Evolutionary conservation across 2,888 invertebrate genomes (phyloP), one percentile per base, ranked within the genome.

Genomic region (Xanthorhoe spadicearia): DNA sequence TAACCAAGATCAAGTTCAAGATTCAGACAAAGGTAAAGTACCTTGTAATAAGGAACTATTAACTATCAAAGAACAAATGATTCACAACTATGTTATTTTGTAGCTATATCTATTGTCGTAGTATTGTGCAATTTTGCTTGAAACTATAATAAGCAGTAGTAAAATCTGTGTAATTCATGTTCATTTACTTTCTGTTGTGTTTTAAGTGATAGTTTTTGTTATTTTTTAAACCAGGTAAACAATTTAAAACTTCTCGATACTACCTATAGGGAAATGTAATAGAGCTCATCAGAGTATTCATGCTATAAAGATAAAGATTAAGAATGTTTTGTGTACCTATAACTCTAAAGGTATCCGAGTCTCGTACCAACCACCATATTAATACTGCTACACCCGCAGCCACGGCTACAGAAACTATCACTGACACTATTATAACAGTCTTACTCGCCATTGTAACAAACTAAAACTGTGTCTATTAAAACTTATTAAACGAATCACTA

Each of bases 291-390:
- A 32, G 32, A 32, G 3, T 23, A 23, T 43, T 43, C 38, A 43
- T 43, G 13, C 38, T 43, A 35, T 9, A 3, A 38, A 13, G 13
- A 13, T 9, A 38, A 43, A 43, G 38, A 43, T 43, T 2, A 5
- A 43, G 13, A 13, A 43, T 43, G 13, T 43, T 4, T 32, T 32
- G 7, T 32, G 32, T 32, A 32, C 68, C 66, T 56, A 70, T 69
- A 13, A 64, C 48, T 0, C 59, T 72, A 60, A 67, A 64, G 9
- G 53, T 58, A 0, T 55, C 64, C 13, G 58, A 60, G n/a, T 73
- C 62, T 48, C 49, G 49, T 4, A 86, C 76, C 52, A 85, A 61
- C 84, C 84, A 86, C 86, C 85, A 86, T 63, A 82, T 84, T 0
- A 87, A 64, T 0, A 80, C 82, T 8, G 75, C 79, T 0, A 83